A percentile compares a stretch with the other conserved stretches of the same genome.
These are phyloP conservation scores for Diachrysia chrysitis DNA, from an alignment of 2,888 invertebrate genomes.

Conservation along the genomic window DNA sequence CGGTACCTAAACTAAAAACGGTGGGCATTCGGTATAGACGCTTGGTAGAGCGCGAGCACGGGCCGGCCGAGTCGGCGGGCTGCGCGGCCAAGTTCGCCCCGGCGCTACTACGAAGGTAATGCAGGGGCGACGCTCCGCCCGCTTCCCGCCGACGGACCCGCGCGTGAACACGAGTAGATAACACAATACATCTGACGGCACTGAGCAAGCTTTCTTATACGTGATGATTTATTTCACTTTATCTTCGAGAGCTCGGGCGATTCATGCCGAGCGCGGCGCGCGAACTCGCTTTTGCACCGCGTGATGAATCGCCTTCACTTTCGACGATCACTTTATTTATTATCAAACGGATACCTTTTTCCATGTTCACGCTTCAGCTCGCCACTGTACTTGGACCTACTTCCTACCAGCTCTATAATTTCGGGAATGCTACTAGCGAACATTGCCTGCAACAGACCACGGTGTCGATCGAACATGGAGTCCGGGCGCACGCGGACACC, in stretches of 20 bases:
- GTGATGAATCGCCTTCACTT: slow-evolving; percentile 84
- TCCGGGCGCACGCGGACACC: slow-evolving; percentile 81
- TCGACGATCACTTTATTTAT: slow-evolving; percentile 79
- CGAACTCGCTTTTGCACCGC: slow-evolving; percentile 60
- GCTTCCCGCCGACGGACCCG: slow-evolving; percentile 66
- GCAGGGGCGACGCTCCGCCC: slow-evolving; percentile 62
- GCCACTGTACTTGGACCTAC: slow-evolving; percentile 99
- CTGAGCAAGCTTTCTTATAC: slow-evolving; percentile 88
- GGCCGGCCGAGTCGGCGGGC: slow-evolving; percentile 69
- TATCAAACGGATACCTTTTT: slow-evolving; percentile 96
- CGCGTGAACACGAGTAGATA: slow-evolving; percentile 87
- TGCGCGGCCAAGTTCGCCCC: slow-evolving; percentile 64
- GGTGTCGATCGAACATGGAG: slow-evolving; percentile 85
- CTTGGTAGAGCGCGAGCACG: slow-evolving; percentile 86
- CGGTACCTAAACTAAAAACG: slow-evolving; percentile 85
- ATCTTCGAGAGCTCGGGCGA: slow-evolving; percentile 83
- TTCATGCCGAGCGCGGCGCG: slow-evolving; percentile 73
- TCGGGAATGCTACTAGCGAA: slow-evolving; percentile 99
- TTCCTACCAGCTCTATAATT: slow-evolving; percentile 99
- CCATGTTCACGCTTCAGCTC: slow-evolving; percentile 99
- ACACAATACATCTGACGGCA: slow-evolving; percentile 90
- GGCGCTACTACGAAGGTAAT: slow-evolving; percentile 66
- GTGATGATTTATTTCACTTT: slow-evolving; percentile 83
- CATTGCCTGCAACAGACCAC: slow-evolving; percentile 97
- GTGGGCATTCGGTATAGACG: slow-evolving; percentile 88